Evolutionary conservation across 2,797 vertebrate genomes (phyloP).

Genomic region (Chrysocyon brachyurus): DNA sequence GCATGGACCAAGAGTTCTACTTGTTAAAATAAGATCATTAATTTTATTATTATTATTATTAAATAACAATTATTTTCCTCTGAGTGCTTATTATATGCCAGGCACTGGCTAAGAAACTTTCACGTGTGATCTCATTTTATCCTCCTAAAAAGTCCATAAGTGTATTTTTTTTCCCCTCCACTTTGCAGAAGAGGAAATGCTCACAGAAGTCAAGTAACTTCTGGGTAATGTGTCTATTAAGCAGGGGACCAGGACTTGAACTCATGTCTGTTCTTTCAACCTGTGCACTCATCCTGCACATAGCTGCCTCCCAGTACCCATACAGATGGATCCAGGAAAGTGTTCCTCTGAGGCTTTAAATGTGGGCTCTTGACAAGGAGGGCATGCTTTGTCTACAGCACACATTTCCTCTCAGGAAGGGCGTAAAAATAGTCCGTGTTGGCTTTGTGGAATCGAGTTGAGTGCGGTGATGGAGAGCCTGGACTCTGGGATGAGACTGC

Average conservation of each 20-base stretch:
- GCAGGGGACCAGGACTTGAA: neutral
- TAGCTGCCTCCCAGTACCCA: neutral
- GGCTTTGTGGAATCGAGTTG: neutral
- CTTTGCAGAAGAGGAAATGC: conserved; percentile 33
- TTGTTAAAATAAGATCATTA: neutral
- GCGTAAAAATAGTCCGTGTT: neutral
- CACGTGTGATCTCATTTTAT: neutral
- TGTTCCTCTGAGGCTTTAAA: neutral
- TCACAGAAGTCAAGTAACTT: neutral
- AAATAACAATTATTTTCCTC: neutral
- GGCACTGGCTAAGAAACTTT: neutral
- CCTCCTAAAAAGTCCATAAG: neutral
- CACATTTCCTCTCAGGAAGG: neutral
- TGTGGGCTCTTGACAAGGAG: neutral
- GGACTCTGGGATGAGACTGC: neutral
- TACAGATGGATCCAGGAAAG: neutral
- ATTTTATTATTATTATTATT: neutral
- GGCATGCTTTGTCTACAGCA: too few relatives aligned
- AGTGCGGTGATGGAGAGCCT: neutral
- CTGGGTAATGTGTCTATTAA: neutral
- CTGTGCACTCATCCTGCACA: neutral
- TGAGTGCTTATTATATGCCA: neutral
- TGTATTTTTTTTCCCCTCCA: neutral
- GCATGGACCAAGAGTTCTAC: neutral
- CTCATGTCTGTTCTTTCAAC: neutral